Evolutionary conservation across 2,113 vertebrate species (phyloP).

Genomic region (Danionella cerebrum): DNA sequence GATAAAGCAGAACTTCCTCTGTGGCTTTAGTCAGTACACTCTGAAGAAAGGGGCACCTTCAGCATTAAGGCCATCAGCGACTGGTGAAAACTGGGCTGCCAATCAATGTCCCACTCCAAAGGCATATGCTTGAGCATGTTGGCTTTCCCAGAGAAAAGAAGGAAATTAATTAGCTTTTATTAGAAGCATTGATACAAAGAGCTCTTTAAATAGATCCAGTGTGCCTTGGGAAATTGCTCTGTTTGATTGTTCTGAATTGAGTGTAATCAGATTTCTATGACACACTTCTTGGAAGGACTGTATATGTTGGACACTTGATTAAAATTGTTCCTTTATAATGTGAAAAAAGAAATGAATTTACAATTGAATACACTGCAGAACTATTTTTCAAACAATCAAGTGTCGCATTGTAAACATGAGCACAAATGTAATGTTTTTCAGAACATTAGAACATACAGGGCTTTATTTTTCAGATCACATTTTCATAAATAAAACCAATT

Average conservation of each 20-base stretch:
- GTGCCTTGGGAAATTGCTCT: not conserved
- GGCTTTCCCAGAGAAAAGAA: constrained; percentile 60
- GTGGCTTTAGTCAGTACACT: constrained; percentile 39
- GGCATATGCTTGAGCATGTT: constrained; percentile 63
- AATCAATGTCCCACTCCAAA: constrained; percentile 58
- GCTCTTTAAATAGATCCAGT: not conserved
- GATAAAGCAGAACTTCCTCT: constrained; percentile 37
- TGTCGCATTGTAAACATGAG: too few species aligned
- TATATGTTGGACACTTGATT: not conserved
- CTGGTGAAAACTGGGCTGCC: constrained; percentile 58
- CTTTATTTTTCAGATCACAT: too few species aligned
- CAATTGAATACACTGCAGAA: too few species aligned
- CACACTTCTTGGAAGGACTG: not conserved
- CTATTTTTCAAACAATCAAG: too few species aligned
- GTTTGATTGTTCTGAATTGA: not conserved
- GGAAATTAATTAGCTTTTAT: constrained; percentile 69
- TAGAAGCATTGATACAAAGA: constrained; percentile 62
- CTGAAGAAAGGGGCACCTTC: constrained; percentile 54
- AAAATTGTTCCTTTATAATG: too few species aligned
- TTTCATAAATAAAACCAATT: too few species aligned
- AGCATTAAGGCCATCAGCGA: constrained; percentile 60
- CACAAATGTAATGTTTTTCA: too few species aligned
- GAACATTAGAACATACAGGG: too few species aligned
- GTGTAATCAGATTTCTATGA: not conserved
- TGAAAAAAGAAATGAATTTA: too few species aligned